Base-by-base conservation (phyloP, 2,888 invertebrate genomes). In the Xanthostigma xanthostigma region DNA sequence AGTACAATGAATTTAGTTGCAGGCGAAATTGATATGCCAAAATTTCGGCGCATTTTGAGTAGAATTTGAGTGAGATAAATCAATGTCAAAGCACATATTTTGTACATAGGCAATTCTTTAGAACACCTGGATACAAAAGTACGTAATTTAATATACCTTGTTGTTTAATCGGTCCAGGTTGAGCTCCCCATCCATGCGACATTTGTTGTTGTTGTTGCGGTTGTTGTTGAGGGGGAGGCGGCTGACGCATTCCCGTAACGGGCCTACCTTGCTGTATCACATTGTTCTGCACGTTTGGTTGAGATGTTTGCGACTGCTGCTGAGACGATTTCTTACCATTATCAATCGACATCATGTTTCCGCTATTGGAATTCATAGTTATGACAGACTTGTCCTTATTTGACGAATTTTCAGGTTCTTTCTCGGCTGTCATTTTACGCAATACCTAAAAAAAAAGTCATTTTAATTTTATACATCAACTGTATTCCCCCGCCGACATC, bases 401-500 rank as follows among this genome's bases (percentile, higher is more conserved):
- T 50, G 55, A 44, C 13, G 43, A 35, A 36, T 50, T 62, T 71
- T 80, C 79, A 17, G 74, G 74, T 56, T 89, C 87, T 63, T 89
- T 89, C 58, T 90, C 90, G 2, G 90, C 90, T 8, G 91, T 92
- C 91, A 93, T 91, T 71, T 93, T 93, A 53, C 92, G 79, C 61
- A 94, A 74, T 52, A 94, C 73, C 73, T 73, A 58, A 11, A 50
- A 34, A 27, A 40, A 37, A 40, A 9, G 27, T 6, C 3, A 27
- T 27, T 27, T 3, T 6, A 6, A 12, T 6, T 17, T 14, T 44
- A 35, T 36, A 6, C 11, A n/a, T 44, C 11, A 11, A 42, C 17
- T 17, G 17, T 27, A 3, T 27, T 27, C 6, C 6, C 5, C 6
- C 4, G 3, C 3, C 17, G 17, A 17, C 17, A 3, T 17, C 17